Evolutionary conservation across 2,113 vertebrate species (phyloP).

Genomic region (Microcebus murinus): DNA sequence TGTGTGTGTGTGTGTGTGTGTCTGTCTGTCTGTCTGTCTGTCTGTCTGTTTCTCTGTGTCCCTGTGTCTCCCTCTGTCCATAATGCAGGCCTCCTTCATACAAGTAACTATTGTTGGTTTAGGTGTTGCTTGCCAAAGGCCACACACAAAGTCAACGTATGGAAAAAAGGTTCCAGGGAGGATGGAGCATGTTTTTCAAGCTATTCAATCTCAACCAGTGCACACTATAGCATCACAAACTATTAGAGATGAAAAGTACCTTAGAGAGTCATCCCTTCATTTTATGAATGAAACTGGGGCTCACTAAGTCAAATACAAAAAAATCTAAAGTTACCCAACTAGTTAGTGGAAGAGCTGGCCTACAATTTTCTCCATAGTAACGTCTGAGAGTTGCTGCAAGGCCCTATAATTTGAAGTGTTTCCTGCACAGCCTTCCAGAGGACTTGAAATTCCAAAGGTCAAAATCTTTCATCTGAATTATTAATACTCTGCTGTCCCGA

Average conservation of each 20-base stretch:
- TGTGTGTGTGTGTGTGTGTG: background rate
- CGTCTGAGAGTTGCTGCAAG: background rate
- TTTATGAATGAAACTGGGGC: background rate
- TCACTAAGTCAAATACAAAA: background rate
- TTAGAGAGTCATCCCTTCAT: background rate
- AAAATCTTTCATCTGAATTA: conserved; percentile 49
- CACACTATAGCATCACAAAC: background rate
- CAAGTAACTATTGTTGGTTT: background rate
- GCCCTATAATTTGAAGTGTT: background rate
- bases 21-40: background rate
- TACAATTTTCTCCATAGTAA: background rate
- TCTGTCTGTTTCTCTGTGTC: background rate
- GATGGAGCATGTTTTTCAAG: background rate
- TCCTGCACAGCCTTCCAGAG: conserved; percentile 20
- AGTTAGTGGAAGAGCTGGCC: background rate
- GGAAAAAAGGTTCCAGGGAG: background rate
- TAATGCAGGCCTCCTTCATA: background rate
- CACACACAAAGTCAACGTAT: background rate
- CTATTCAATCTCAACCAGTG: background rate
- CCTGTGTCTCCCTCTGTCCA: background rate
- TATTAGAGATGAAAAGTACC: background rate
- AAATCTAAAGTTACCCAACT: background rate
- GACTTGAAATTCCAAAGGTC: conserved; percentile 54
- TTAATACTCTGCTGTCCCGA: conserved; percentile 2
- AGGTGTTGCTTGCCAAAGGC: background rate